These are phyloP conservation scores for Cryptophagus acutangulus DNA, from an alignment of 2,888 invertebrate species.

Conservation along the genomic window DNA sequence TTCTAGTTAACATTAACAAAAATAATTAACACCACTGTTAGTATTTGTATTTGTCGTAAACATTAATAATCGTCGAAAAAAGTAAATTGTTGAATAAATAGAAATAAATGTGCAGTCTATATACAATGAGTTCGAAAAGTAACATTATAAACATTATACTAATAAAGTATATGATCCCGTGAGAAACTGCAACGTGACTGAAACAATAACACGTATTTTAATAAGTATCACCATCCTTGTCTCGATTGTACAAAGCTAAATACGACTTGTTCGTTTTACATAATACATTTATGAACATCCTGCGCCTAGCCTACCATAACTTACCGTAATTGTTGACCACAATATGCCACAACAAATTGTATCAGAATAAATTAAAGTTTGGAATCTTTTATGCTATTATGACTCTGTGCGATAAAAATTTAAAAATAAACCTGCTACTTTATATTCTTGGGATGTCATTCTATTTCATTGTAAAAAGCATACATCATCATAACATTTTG, in stretches of 20 bases:
- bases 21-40: no score
- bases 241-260: conserved; percentile 14
- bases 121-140: conserved; percentile 3
- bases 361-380: conserved; percentile 32
- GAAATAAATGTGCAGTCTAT: no score
- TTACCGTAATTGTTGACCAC: conserved; percentile 41
- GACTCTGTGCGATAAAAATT: conserved; percentile 17
- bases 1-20: no score
- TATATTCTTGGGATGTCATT: conserved; percentile 13
- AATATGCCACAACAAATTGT: conserved; percentile 41
- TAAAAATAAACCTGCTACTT: conserved; percentile 14
- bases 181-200: conserved; percentile 50
- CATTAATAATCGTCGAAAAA: no score
- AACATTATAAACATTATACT: conserved; percentile 30
- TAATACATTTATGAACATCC: conserved; percentile 26
- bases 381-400: conserved; percentile 25
- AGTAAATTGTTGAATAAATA: no score
- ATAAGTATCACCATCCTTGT: conserved; percentile 42
- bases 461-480: conserved; percentile 3
- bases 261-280: conserved; percentile 20
- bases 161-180: conserved; percentile 45
- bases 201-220: conserved; percentile 50
- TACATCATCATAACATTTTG: no score
- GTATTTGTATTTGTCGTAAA: no score
- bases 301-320: conserved; percentile 40